A percentile compares a stretch with the other conserved stretches of the same genome.
These are phyloP conservation scores for Thaleichthys pacificus DNA, from an alignment of 2,797 vertebrate genomes.

Conservation along the genomic window DNA sequence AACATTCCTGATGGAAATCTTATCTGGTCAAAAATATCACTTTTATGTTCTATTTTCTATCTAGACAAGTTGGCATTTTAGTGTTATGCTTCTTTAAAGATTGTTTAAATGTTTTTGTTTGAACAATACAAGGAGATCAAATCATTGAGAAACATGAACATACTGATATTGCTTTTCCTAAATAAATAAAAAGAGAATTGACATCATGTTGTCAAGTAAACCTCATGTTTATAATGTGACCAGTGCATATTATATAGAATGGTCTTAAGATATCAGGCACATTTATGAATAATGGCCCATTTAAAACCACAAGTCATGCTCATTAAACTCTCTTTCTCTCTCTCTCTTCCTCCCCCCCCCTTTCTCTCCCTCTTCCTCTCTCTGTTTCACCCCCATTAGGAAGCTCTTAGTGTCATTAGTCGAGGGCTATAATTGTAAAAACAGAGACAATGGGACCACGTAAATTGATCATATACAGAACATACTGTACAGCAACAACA, in stretches of 20 bases:
- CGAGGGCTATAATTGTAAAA: background rate
- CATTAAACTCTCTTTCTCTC: background rate
- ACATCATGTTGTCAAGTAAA: background rate
- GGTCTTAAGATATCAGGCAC: background rate
- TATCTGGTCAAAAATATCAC: too few species aligned
- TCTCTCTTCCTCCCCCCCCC: background rate
- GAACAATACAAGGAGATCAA: background rate
- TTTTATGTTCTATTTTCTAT: too few species aligned
- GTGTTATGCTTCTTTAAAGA: too few species aligned
- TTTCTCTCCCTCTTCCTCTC: background rate
- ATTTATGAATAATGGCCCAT: background rate
- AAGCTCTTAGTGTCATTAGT: background rate
- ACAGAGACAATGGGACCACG: too few species aligned
- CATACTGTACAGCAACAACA: too few species aligned
- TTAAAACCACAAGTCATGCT: background rate
- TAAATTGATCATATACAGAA: too few species aligned
- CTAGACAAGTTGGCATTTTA: too few species aligned
- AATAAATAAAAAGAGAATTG: background rate
- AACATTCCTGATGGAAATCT: too few species aligned
- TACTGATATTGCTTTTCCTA: background rate
- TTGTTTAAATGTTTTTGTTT: background rate
- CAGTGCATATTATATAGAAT: background rate
- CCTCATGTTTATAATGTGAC: background rate
- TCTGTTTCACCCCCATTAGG: background rate
- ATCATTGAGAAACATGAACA: background rate